A percentile compares a stretch with the other conserved stretches of the same genome.
These are phyloP conservation scores for Orthonychiurus folsomi DNA, from an alignment of 2,888 invertebrate species.

Conservation along the genomic window DNA sequence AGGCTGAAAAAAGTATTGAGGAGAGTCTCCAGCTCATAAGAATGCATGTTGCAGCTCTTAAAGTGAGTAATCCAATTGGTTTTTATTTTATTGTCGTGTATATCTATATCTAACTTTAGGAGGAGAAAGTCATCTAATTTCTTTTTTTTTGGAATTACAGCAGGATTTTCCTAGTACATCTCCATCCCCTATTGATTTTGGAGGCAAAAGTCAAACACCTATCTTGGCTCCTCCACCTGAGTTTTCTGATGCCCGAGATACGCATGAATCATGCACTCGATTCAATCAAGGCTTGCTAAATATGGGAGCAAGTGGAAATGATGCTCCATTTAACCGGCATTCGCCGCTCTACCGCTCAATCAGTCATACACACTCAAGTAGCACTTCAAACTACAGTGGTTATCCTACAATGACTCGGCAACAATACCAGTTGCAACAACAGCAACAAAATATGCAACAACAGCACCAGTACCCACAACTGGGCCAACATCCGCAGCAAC, in stretches of 20 bases:
- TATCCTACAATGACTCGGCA: conserved; percentile 39
- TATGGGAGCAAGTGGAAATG: neutral
- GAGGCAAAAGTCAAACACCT: conserved; percentile 43
- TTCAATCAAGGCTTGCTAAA: conserved; percentile 36
- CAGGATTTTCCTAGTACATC: conserved; percentile 46
- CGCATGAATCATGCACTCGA: conserved; percentile 37
- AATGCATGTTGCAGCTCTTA: conserved; percentile 44
- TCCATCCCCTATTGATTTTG: conserved; percentile 55
- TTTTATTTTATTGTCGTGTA: neutral
- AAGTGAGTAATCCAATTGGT: conserved; percentile 35
- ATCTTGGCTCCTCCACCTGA: conserved; percentile 80
- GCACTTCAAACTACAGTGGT: conserved; percentile 39
- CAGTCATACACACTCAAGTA: conserved; percentile 38
- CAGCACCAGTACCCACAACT: conserved; percentile 25
- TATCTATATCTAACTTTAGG: neutral
- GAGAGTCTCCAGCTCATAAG: conserved; percentile 44
- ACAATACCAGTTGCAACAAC: conserved; percentile 33
- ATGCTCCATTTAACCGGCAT: conserved; percentile 35
- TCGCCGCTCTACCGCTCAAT: conserved; percentile 40
- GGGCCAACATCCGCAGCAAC: conserved; percentile 15
- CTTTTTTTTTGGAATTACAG: conserved; percentile 23
- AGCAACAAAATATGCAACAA: conserved; percentile 30
- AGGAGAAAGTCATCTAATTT: no score
- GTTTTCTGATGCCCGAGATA: conserved; percentile 53
- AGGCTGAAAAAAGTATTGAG: conserved; percentile 43